Conservation (phyloP, 1,140 invertebrate species). For the Wasmannia auropunctata region DNA sequence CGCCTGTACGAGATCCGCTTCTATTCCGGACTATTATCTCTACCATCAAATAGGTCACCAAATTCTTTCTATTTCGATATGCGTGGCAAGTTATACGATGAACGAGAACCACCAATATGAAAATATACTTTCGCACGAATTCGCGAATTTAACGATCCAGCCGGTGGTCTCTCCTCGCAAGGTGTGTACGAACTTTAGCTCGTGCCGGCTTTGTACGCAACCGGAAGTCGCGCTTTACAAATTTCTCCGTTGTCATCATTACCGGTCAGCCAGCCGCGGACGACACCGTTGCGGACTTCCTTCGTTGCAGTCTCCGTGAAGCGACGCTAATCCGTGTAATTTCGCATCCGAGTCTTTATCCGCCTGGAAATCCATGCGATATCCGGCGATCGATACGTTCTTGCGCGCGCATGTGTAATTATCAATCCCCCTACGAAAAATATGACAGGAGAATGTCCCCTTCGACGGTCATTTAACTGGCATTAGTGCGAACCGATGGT, state of each 20-base stretch:
- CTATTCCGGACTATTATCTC: neutral
- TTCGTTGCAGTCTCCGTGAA: neutral
- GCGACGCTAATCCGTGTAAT: slow-evolving; percentile 39
- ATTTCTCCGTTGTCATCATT: slow-evolving; percentile 20
- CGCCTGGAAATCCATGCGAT: slow-evolving; percentile 12
- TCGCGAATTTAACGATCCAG: neutral
- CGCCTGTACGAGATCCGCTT: neutral
- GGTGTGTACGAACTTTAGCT: neutral
- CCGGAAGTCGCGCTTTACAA: slow-evolving; percentile 35
- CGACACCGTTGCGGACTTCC: slow-evolving; percentile 12
- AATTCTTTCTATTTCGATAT: neutral
- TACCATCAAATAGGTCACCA: neutral
- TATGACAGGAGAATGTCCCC: neutral
- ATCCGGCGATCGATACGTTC: slow-evolving; percentile 26
- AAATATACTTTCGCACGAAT: neutral
- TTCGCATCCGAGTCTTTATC: neutral
- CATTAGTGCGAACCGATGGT: neutral
- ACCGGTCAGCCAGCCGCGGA: neutral
- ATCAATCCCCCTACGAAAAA: slow-evolving; percentile 15
- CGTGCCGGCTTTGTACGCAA: neutral
- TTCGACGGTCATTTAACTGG: neutral
- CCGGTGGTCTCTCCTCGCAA: neutral
- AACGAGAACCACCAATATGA: too few relatives aligned
- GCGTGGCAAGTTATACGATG: neutral
- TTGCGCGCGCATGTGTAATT: slow-evolving; percentile 4